These are phyloP conservation scores for Cephalophus harveyi DNA, from an alignment of 2,113 vertebrate species.

Conservation along the genomic window DNA sequence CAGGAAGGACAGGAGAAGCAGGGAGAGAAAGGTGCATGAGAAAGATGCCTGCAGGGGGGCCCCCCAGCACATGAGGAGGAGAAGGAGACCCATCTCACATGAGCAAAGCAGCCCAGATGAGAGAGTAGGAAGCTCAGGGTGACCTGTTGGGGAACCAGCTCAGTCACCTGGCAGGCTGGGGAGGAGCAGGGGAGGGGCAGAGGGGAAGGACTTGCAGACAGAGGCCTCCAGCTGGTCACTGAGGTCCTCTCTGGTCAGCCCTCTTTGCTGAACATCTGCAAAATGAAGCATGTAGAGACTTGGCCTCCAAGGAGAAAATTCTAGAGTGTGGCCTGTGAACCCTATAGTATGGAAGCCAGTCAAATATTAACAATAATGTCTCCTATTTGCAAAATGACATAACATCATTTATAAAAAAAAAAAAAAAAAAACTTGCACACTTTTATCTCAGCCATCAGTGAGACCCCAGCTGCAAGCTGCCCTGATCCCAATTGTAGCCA, in stretches of 20 bases:
- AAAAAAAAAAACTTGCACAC: neutral
- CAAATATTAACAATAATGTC: neutral
- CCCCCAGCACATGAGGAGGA: neutral
- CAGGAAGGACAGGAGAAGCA: neutral
- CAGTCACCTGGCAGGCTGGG: too few relatives aligned
- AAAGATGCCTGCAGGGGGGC: neutral
- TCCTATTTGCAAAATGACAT: neutral
- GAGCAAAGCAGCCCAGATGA: neutral
- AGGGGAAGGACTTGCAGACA: rapidly evolving
- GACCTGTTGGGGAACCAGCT: neutral
- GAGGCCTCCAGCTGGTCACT: neutral
- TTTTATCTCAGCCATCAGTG: neutral
- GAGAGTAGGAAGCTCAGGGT: neutral
- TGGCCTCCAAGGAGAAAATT: neutral
- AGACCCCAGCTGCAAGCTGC: neutral
- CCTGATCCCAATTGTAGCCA: neutral
- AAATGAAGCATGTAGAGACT: neutral
- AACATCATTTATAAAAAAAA: neutral
- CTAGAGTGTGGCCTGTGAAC: neutral
- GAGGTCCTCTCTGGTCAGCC: neutral
- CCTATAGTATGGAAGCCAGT: neutral
- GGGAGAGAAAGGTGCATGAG: neutral
- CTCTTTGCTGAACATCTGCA: neutral
- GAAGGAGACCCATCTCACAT: neutral
- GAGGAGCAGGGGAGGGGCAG: neutral